phyloP scores from a whole-genome alignment of 2,888 invertebrate genomes.

The Imbricaverruca yamaguchii region DNA sequence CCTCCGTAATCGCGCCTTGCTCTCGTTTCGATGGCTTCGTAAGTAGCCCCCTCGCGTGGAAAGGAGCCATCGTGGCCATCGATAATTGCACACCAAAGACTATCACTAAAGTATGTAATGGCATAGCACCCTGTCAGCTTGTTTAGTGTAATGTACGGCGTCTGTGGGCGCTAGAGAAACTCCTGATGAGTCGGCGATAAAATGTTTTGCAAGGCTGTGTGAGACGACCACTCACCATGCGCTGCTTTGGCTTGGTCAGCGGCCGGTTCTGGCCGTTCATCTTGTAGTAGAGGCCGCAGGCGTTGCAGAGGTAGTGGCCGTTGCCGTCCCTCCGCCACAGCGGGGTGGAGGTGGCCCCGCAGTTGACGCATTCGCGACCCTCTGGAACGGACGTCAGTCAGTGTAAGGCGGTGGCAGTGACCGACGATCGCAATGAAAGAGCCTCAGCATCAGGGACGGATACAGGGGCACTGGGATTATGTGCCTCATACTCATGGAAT shows the following conservation, averaged over 20 bases:
- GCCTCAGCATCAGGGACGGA: too few relatives aligned
- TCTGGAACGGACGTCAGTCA: slow-evolving; percentile 46
- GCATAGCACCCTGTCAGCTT: background rate
- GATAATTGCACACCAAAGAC: slow-evolving; percentile 7
- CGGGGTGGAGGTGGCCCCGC: slow-evolving; percentile 92
- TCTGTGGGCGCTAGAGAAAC: background rate
- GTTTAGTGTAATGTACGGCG: slow-evolving; percentile 18
- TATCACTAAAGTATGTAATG: slow-evolving; percentile 12
- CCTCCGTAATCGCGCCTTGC: background rate
- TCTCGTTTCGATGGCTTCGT: slow-evolving; percentile 11
- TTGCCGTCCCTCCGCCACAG: slow-evolving; percentile 94
- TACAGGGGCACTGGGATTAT: too few relatives aligned
- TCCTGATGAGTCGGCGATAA: slow-evolving; percentile 1
- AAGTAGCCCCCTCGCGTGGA: slow-evolving; percentile 20
- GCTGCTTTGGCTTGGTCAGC: slow-evolving; percentile 71
- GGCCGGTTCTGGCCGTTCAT: slow-evolving; percentile 99
- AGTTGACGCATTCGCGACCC: slow-evolving; percentile 95
- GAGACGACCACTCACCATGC: slow-evolving; percentile 30
- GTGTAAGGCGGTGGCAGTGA: background rate
- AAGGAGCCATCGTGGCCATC: background rate
- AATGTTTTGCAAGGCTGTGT: slow-evolving; percentile 20
- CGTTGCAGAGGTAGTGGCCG: slow-evolving; percentile 97
- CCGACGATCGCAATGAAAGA: background rate
- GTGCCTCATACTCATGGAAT: too few relatives aligned
- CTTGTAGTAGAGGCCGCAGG: slow-evolving; percentile 96